These are phyloP conservation scores for Holacanthella duospinosa DNA, from an alignment of 2,888 invertebrate genomes.

Conservation along the genomic window DNA sequence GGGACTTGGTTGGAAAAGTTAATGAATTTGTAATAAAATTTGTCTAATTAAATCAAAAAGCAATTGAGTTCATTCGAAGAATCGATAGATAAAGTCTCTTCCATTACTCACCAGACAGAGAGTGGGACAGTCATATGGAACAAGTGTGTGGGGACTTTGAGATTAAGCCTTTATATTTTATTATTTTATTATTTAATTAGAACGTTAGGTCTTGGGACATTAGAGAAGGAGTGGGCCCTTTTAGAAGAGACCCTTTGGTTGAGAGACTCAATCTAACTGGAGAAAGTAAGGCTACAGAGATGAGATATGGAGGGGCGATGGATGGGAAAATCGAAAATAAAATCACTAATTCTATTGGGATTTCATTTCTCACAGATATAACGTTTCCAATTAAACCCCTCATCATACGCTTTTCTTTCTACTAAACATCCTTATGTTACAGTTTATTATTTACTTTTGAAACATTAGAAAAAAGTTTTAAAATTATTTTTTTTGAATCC, in stretches of 20 bases:
- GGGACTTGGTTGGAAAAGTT: constrained; percentile 1
- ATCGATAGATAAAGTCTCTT: constrained; percentile 5
- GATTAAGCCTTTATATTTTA: constrained; percentile 5
- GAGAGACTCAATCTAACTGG: neutral
- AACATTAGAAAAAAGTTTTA: no score
- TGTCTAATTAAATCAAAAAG: constrained; percentile 38
- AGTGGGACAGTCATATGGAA: neutral
- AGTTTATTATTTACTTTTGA: no score
- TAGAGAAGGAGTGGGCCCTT: neutral
- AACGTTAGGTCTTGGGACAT: neutral
- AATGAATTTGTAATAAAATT: constrained; percentile 37
- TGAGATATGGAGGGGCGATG: neutral
- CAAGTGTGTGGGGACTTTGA: constrained; percentile 2
- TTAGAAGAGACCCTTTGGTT: neutral
- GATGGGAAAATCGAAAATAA: constrained; percentile 29
- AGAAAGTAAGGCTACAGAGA: neutral
- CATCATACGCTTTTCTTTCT: no score
- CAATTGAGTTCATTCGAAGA: constrained; percentile 33
- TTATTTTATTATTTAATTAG: neutral
- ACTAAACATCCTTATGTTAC: no score
- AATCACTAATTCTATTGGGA: constrained; percentile 38
- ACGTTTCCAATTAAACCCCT: no score
- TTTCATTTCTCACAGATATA: constrained; percentile 39
- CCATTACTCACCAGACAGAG: constrained; percentile 3
- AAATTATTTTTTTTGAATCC: no score